Conservation (phyloP, 1,140 invertebrate genomes). For the Drosophila kikkawai region DNA sequence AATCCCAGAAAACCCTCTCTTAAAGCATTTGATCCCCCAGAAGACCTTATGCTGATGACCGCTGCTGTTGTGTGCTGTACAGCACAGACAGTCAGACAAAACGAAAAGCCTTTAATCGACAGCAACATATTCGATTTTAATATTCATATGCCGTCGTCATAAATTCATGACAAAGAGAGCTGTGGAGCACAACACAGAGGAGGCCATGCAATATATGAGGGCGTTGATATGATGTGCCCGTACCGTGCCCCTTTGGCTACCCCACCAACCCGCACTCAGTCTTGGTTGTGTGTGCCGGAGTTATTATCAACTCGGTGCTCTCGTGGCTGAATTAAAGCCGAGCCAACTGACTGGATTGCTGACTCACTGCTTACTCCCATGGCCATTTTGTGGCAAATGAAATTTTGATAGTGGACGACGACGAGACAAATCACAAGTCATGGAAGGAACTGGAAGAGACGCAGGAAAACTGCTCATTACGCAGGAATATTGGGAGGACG, state of each 20-base stretch:
- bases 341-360: constrained; percentile 18
- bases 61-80: constrained; percentile 1
- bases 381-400: constrained; percentile 33
- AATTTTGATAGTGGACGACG: constrained; percentile 32
- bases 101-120: constrained; percentile 84
- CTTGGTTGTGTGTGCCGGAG: constrained; percentile 1
- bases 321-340: constrained; percentile 29
- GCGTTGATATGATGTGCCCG: constrained; percentile 53
- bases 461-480: constrained; percentile 28
- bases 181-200: constrained; percentile 21
- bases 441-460: background rate
- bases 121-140: constrained; percentile 85
- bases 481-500: constrained; percentile 15
- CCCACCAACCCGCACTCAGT: constrained; percentile 1
- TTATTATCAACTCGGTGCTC: constrained; percentile 36
- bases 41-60: constrained; percentile 3
- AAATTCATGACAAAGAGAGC: constrained; percentile 65
- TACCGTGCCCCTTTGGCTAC: background rate
- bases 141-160: constrained; percentile 83
- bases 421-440: constrained; percentile 38
- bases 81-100: constrained; percentile 48
- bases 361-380: constrained; percentile 9
- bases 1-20: background rate
- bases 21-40: background rate
- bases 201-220: constrained; percentile 57